Evolutionary conservation across 2,888 invertebrate genomes (phyloP).

Genomic region (Pristionchus arcanus): DNA sequence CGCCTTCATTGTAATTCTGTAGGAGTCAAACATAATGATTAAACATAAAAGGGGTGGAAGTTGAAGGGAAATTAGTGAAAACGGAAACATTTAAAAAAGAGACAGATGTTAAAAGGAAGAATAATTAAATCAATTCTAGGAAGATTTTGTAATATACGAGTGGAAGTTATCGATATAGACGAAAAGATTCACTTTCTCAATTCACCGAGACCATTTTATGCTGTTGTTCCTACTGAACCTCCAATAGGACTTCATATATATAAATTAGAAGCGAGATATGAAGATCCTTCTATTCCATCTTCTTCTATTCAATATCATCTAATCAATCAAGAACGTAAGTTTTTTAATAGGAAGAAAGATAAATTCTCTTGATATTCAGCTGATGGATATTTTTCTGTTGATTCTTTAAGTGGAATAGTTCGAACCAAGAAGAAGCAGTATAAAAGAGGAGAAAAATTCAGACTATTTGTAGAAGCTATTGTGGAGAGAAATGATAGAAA

Average conservation of each 20-base stretch:
- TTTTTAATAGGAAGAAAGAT: neutral
- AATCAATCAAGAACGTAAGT: too few relatives aligned
- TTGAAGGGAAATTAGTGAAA: too few relatives aligned
- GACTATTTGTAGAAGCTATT: slow-evolving; percentile 67
- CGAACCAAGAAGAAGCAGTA: slow-evolving; percentile 71
- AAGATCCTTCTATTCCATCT: neutral
- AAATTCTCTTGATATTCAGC: slow-evolving; percentile 67
- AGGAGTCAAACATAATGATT: too few relatives aligned
- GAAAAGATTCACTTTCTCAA: slow-evolving; percentile 86
- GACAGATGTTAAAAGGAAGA: too few relatives aligned
- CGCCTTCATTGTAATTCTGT: too few relatives aligned
- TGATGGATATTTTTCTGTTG: slow-evolving; percentile 72
- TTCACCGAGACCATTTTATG: slow-evolving; percentile 94
- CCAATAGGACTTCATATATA: slow-evolving; percentile 74
- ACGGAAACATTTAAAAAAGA: too few relatives aligned
- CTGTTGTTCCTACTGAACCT: slow-evolving; percentile 72
- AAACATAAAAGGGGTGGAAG: too few relatives aligned
- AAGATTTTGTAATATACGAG: too few relatives aligned
- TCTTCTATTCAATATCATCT: too few relatives aligned
- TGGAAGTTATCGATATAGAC: too few relatives aligned
- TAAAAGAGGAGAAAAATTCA: slow-evolving; percentile 65
- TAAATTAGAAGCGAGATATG: slow-evolving; percentile 57
- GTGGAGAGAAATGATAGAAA: too few relatives aligned
- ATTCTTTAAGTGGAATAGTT: slow-evolving; percentile 70
- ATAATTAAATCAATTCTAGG: too few relatives aligned